These are phyloP conservation scores for Artibeus jamaicensis DNA, from an alignment of 2,797 vertebrate species.

Conservation along the genomic window DNA sequence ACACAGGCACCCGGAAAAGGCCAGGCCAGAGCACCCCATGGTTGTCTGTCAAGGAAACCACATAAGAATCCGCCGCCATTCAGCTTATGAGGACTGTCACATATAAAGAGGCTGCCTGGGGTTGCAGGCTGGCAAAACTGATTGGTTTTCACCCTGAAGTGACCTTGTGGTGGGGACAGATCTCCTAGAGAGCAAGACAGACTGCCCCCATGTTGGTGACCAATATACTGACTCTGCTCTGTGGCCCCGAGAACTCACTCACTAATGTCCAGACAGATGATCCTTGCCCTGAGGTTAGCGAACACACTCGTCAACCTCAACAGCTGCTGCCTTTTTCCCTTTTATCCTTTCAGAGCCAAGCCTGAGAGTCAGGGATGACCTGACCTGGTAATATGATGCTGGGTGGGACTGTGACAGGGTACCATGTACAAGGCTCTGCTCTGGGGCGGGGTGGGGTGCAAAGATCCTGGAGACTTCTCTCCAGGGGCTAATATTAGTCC, in stretches of 20 bases:
- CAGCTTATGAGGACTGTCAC: accelerated
- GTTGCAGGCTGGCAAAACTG: accelerated
- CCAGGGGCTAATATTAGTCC: background rate
- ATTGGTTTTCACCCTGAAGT: background rate
- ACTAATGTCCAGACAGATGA: background rate
- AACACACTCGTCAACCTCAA: background rate
- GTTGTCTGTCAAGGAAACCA: background rate
- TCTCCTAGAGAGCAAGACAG: background rate
- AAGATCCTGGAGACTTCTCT: background rate
- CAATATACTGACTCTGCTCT: background rate
- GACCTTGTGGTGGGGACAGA: background rate
- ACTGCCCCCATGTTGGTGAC: background rate
- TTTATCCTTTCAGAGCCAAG: background rate
- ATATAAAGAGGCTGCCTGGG: background rate
- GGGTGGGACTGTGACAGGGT: too few relatives aligned
- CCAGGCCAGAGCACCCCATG: background rate
- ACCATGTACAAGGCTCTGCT: accelerated
- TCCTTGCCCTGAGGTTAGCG: accelerated
- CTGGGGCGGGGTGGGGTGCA: background rate
- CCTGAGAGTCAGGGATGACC: background rate
- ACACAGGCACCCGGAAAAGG: background rate
- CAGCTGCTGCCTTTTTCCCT: background rate
- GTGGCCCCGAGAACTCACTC: background rate
- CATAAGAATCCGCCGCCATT: background rate
- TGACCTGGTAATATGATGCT: accelerated